phyloP scores from a whole-genome alignment of 2,797 vertebrate species.

The Syndactyla subalaris region DNA sequence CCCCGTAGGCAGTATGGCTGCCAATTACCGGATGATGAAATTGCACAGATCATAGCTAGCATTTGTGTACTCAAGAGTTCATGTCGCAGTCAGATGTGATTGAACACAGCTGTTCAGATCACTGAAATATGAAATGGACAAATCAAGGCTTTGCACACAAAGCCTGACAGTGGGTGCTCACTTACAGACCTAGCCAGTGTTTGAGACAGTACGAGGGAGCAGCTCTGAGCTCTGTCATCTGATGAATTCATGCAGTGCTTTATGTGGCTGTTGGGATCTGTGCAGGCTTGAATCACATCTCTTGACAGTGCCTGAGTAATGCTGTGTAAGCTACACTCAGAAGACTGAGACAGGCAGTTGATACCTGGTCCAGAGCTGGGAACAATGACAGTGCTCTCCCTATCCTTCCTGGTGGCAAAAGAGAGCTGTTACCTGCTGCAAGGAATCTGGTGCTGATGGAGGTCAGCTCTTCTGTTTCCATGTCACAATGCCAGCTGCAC shows the following conservation, averaged over 20 bases:
- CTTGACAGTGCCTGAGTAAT: background rate
- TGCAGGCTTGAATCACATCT: background rate
- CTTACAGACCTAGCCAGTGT: background rate
- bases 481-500: rapidly evolving
- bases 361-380: background rate
- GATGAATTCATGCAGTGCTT: background rate
- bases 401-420: background rate
- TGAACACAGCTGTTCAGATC: background rate
- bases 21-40: slow-evolving; percentile 1
- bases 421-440: background rate
- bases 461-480: background rate
- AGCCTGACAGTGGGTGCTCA: background rate
- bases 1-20: background rate
- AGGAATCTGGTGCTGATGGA: background rate
- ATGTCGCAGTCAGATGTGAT: background rate
- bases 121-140: background rate
- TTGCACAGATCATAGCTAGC: background rate
- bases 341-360: background rate
- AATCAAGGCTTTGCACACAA: background rate
- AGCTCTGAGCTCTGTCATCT: background rate
- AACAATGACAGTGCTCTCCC: background rate
- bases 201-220: background rate
- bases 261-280: background rate
- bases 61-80: background rate
- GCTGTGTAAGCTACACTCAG: background rate